Conservation (phyloP, 2,113 vertebrate genomes). For the Smithornis capensis region DNA sequence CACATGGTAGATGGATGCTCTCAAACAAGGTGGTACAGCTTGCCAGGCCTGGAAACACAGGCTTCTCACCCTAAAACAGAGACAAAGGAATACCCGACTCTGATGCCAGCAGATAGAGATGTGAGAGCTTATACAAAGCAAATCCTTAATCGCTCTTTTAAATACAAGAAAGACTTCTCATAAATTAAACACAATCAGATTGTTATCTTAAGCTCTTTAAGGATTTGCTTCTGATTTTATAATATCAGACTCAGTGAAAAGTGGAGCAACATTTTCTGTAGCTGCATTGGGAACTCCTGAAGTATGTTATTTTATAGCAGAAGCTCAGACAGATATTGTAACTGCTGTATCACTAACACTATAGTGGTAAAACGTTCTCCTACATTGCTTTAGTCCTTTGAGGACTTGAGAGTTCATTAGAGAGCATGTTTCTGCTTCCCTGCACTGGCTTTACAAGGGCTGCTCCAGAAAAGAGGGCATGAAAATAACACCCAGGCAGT, state of each 20-base stretch:
- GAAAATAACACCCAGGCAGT: not conserved
- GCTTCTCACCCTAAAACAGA: not conserved
- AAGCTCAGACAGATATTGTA: not conserved
- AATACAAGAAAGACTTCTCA: not conserved
- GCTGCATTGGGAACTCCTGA: not conserved
- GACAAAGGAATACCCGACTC: not conserved
- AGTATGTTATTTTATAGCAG: not conserved
- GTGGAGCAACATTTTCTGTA: not conserved
- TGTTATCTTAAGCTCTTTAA: slow-evolving; percentile 24
- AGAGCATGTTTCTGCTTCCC: not conserved
- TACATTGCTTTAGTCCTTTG: not conserved
- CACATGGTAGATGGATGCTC: not conserved
- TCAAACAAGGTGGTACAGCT: not conserved
- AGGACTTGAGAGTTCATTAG: not conserved
- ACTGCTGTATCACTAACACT: not conserved
- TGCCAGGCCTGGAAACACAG: not conserved
- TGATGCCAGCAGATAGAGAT: not conserved
- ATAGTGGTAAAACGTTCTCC: not conserved
- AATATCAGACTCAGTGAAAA: not conserved
- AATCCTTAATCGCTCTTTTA: not conserved
- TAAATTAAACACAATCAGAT: slow-evolving; percentile 25
- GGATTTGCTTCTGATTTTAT: slow-evolving; percentile 32
- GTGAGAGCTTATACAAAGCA: not conserved
- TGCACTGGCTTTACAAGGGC: not conserved
- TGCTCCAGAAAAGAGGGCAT: slow-evolving; percentile 20